Percentiles rank a stretch among this genome's conserved stretches.
These are phyloP conservation scores for Chromis chromis DNA, from an alignment of 2,797 vertebrate genomes.

Conservation along the genomic window DNA sequence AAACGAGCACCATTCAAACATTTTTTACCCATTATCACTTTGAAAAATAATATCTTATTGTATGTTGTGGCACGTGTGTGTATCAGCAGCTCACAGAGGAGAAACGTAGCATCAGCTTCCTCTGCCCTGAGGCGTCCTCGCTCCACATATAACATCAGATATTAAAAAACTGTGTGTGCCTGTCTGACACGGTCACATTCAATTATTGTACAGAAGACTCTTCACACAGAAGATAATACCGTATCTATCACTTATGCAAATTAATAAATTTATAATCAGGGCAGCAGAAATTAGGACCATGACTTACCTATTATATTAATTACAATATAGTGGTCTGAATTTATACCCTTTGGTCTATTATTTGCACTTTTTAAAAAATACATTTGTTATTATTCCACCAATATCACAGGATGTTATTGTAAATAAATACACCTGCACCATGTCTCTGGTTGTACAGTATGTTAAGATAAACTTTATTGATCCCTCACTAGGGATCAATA, in stretches of 20 bases:
- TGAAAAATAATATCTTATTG: not conserved
- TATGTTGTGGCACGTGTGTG: not conserved
- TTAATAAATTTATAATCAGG: constrained; percentile 1
- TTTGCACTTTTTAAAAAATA: no score
- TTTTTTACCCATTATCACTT: no score
- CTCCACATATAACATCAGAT: constrained; percentile 20
- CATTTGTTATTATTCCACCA: no score
- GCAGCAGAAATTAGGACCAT: constrained; percentile 4
- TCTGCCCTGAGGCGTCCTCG: constrained; percentile 13
- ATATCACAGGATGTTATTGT: no score
- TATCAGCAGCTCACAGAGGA: not conserved
- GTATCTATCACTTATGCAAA: constrained; percentile 25
- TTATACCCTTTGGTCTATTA: no score
- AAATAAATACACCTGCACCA: no score
- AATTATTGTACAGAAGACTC: constrained; percentile 23
- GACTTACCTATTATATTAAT: not conserved
- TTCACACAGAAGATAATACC: constrained; percentile 10
- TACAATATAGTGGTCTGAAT: not conserved
- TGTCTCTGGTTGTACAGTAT: no score
- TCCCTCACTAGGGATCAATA: no score
- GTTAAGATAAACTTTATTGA: no score
- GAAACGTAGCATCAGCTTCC: not conserved
- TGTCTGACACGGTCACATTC: constrained; percentile 18
- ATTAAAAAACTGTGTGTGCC: constrained; percentile 13
- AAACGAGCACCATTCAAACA: not conserved